Evolutionary conservation across 2,888 invertebrate genomes (phyloP).

Genomic region (Meiosimyza platycephala): DNA sequence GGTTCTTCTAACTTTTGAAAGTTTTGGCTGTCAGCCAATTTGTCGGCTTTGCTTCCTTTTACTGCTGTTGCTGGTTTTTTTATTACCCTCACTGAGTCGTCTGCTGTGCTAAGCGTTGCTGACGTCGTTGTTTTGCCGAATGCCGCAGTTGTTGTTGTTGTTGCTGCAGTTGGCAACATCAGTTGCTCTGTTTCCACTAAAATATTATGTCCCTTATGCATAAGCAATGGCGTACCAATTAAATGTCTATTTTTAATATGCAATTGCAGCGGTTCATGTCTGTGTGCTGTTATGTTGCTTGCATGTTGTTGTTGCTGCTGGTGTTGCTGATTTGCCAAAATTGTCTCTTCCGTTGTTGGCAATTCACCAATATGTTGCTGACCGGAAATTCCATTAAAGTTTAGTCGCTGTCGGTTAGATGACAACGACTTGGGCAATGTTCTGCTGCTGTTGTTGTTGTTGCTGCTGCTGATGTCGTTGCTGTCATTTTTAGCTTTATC

Average conservation of each 20-base stretch:
- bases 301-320: conserved; percentile 36
- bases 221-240: conserved; percentile 64
- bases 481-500: conserved; percentile 44
- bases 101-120: conserved; percentile 29
- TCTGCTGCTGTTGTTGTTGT: neutral
- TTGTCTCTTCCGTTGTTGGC: conserved; percentile 26
- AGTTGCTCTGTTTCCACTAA: conserved; percentile 60
- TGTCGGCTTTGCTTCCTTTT: conserved; percentile 46
- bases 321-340: conserved; percentile 34
- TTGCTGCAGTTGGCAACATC: conserved; percentile 46
- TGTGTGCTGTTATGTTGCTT: conserved; percentile 44
- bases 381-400: conserved; percentile 50
- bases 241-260: conserved; percentile 63
- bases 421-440: neutral
- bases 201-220: conserved; percentile 64
- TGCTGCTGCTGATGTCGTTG: conserved; percentile 39
- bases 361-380: conserved; percentile 38
- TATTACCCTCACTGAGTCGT: conserved; percentile 12
- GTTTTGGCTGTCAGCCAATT: conserved; percentile 51
- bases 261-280: conserved; percentile 58
- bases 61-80: conserved; percentile 39
- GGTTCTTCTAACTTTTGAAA: conserved; percentile 8
- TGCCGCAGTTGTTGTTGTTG: conserved; percentile 36
- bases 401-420: conserved; percentile 21
- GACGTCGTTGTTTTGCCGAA: conserved; percentile 27